Conservation (phyloP, 2,113 vertebrate species). For the Halichoerus grypus region DNA sequence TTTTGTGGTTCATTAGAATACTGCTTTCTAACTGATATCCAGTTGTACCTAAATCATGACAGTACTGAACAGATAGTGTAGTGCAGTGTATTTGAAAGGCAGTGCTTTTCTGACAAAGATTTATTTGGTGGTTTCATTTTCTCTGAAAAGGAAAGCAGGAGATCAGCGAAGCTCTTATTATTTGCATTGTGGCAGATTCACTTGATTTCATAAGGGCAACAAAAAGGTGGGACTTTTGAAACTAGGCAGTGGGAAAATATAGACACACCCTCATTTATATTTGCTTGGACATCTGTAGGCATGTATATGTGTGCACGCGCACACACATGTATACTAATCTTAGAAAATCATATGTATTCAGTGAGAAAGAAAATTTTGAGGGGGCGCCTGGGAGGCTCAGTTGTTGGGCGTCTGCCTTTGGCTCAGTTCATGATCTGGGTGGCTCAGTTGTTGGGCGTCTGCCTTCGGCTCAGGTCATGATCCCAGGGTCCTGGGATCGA, state of each 20-base stretch:
- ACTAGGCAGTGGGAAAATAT: background rate
- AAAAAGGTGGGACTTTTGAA: slow-evolving; percentile 36
- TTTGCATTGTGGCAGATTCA: slow-evolving; percentile 64
- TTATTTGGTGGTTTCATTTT: slow-evolving; percentile 73
- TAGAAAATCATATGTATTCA: background rate
- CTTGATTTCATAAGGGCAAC: slow-evolving; percentile 53
- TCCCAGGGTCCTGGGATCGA: too few relatives aligned
- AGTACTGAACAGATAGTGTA: background rate
- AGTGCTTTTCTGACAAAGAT: slow-evolving; percentile 30
- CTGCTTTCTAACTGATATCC: background rate
- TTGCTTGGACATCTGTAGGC: background rate
- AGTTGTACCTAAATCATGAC: background rate
- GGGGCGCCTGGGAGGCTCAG: too few relatives aligned
- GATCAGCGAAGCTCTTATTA: slow-evolving; percentile 5
- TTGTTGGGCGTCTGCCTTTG: too few relatives aligned
- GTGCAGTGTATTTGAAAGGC: background rate
- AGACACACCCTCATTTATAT: slow-evolving; percentile 19
- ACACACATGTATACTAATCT: background rate
- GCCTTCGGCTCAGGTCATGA: too few relatives aligned
- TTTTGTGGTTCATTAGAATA: background rate
- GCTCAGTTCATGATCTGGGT: too few relatives aligned
- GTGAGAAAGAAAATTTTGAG: background rate
- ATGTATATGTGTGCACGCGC: background rate
- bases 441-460: too few relatives aligned
- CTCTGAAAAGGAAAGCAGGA: slow-evolving; percentile 68